Evolutionary conservation across 2,113 vertebrate species (phyloP).

Genomic region (Oncorhynchus clarkii): DNA sequence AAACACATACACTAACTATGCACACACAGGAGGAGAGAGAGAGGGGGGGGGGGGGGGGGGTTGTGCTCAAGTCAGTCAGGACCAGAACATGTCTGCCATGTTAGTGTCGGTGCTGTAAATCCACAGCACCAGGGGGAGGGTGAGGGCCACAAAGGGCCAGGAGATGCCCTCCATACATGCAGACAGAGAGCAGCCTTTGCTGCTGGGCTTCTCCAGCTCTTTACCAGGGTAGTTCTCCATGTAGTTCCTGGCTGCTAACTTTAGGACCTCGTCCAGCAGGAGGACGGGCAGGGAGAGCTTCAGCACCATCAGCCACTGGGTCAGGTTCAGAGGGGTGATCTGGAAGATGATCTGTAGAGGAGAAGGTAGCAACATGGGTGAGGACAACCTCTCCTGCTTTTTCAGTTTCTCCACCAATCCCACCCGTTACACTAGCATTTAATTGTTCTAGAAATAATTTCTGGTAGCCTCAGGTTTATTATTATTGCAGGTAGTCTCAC

Average conservation of each 20-base stretch:
- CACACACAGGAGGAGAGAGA: slow-evolving; percentile 37
- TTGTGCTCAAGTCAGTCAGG: slow-evolving; percentile 77
- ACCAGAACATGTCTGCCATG: slow-evolving; percentile 98
- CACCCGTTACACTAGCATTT: too few relatives aligned
- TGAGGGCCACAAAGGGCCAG: slow-evolving; percentile 95
- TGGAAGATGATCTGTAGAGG: slow-evolving; percentile 92
- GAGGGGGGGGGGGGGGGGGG: slow-evolving; percentile 20
- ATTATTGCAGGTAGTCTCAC: slow-evolving; percentile 67
- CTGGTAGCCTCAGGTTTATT: neutral
- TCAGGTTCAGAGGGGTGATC: slow-evolving; percentile 94
- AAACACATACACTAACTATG: slow-evolving; percentile 53
- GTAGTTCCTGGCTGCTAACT: slow-evolving; percentile 95
- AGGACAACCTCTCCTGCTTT: too few relatives aligned
- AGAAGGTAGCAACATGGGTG: neutral
- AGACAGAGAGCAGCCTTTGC: slow-evolving; percentile 80
- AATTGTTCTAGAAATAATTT: neutral
- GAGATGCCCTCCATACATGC: slow-evolving; percentile 95
- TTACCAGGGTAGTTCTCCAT: slow-evolving; percentile 86
- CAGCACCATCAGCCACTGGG: slow-evolving; percentile 97
- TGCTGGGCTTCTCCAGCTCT: slow-evolving; percentile 83
- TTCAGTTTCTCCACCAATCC: too few relatives aligned
- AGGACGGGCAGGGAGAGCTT: slow-evolving; percentile 98
- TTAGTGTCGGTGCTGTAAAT: slow-evolving; percentile 99
- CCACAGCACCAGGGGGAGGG: slow-evolving; percentile 91
- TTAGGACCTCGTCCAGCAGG: slow-evolving; percentile 94